Base-by-base conservation (phyloP, 2,888 invertebrate genomes). In the Drosophila stalkeri region DNA sequence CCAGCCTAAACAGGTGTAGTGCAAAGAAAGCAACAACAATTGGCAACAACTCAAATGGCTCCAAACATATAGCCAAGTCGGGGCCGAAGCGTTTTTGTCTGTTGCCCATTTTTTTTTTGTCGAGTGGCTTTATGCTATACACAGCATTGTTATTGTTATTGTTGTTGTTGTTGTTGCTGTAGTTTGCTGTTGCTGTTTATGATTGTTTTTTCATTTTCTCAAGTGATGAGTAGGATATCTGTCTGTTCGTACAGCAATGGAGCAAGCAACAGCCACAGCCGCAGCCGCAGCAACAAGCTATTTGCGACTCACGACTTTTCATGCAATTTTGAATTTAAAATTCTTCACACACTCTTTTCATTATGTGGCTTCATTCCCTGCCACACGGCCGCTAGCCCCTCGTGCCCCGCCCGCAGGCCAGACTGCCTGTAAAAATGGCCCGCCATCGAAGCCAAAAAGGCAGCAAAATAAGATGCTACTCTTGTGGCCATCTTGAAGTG, bases 231-330 rank as follows among this genome's bases (percentile, higher is more conserved):
- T 88, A 90, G 87, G 89, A 90, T 87, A 90, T 86, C 86, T 86
- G 90, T 89, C 85, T 80, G 89, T 49, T 78, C 62, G 76, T 77
- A 74, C 76, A 75, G 62, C 85, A 65, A 73, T 61, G 67, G 57
- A 65, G 55, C 81, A 75, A 59, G 61, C 59, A 35, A 52, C 59
- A 64, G 39, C 65, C 55, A 5, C 18, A 44, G 73, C 82, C 88
- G 86, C 89, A 81, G 16, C 52, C 63, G 44, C 64, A 63, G 74
- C 83, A 86, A 86, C 90, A 82, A 87, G 86, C 86, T 82, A 87
- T 90, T 90, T 90, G 90, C 86, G 90, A 90, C 87, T 88, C 87
- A 88, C 87, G 87, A 88, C 89, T 88, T 88, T 88, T 90, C 91
- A 90, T 90, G 87, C 90, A 85, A 88, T 90, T 88, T 87, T 89